Evolutionary conservation across 2,113 vertebrate genomes (phyloP), one percentile per base, ranked within the genome.

Genomic region (Hippocampus abdominalis): DNA sequence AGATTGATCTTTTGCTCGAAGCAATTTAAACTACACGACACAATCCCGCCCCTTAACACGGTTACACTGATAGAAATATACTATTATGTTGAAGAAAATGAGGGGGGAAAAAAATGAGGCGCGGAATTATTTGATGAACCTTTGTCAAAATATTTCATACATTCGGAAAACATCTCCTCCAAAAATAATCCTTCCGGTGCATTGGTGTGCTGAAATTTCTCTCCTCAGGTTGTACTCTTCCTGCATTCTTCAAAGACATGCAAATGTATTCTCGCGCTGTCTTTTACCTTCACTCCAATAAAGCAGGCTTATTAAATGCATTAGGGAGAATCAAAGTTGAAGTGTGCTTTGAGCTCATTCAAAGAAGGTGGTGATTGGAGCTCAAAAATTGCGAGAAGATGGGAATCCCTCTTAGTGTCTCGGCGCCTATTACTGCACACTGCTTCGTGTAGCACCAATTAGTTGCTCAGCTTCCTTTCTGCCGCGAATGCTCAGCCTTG

Each of bases 371-470:
- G 70, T 77, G 86, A 89, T 79, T 77, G 77, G 74, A 75, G 77
- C 79, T 67, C n/a, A 46, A 69, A 79, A 68, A 68, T 27, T 40
- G 29, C 25, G 12, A 40, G 29, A 81, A 77, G 78, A 81, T 74
- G 72, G 78, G 81, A 80, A 70, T 81, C 90, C 88, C 86, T 46
- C 79, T 82, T 80, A 79, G 77, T 87, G 87, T 85, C 86, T 90
- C 82, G 68, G 21, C 48, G 87, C 90, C 92, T 89, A 93, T 93
- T 90, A 89, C 93, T 91, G 90, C 93, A 86, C 81, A 76, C 85
- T 84, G 91, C 92, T 93, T 94, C 93, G 94, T 94, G 95, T 93
- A 91, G 90, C 91, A 81, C 90, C 95, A 96, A 95, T 96, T 96
- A 95, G 91, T 92, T 84, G 91, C 87, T 84, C 78, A 83, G 90